Evolutionary conservation across 2,113 vertebrate species (phyloP), one percentile per base, ranked within the genome.

Genomic region (Embiotoca jacksoni): DNA sequence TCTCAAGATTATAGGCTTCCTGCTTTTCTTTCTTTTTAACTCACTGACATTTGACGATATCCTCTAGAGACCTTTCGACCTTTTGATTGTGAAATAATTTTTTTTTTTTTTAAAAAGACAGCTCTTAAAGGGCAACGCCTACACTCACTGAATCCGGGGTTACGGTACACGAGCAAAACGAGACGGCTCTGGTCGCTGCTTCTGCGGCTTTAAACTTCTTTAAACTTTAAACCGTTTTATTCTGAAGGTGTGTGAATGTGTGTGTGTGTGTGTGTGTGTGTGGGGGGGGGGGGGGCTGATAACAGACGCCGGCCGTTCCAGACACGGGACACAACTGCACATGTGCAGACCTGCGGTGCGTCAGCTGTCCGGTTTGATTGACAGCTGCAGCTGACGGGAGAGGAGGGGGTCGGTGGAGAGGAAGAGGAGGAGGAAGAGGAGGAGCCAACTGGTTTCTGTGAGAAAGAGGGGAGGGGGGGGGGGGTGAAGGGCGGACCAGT

Each of bases 301-400:
- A 63, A 80, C 2, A 54, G 64, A 36, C 5, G 31, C 16, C 3
- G 49, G 52, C 49, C 60, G 16, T 32, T 58, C 37, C 35, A 6
- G 9, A 44, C 3, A 31, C 46, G 47, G 53, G 49, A 54, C 68
- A 35, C 49, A 0, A 35, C n/a, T 16, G 80, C 81, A 80, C 76
- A 84, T 81, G 87, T 81, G 58, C 63, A 80, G 75, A 63, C 62
- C 75, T 63, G 71, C 67, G 74, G 0, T 1, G 15, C 52, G 41
- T 89, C 88, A 92, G 83, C 84, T 88, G 92, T 70, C 71, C 10
- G 3, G 7, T 36, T 50, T 91, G 91, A 95, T 3, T 77, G 94
- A 94, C 93, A 90, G 84, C 81, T 85, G 14, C 94, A 95, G 91
- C 92, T 94, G 93, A 83, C 50, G 53, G 61, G 52, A 52, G 64